These are phyloP conservation scores for Colinus virginianus DNA, from an alignment of 2,113 vertebrate genomes.

Conservation along the genomic window DNA sequence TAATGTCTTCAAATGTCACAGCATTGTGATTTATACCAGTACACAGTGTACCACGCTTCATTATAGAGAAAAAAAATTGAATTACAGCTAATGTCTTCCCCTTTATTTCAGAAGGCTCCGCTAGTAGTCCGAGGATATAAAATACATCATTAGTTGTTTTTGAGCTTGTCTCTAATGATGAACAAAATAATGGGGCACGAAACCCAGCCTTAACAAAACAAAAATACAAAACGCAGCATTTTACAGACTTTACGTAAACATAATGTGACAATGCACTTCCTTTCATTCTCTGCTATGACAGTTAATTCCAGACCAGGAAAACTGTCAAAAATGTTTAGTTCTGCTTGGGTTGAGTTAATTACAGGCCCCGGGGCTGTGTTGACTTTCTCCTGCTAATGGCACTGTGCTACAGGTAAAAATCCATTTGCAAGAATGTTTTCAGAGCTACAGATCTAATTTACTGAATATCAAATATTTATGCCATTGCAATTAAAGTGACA, in stretches of 20 bases:
- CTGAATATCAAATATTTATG: slow-evolving; percentile 96
- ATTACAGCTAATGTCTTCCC: slow-evolving; percentile 75
- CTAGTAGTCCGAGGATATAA: slow-evolving; percentile 62
- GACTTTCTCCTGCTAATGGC: slow-evolving; percentile 91
- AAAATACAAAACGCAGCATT: slow-evolving; percentile 78
- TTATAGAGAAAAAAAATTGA: slow-evolving; percentile 64
- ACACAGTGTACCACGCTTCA: slow-evolving; percentile 70
- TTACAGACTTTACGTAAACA: slow-evolving; percentile 85
- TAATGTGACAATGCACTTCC: slow-evolving; percentile 94
- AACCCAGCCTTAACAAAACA: slow-evolving; percentile 74
- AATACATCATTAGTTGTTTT: slow-evolving; percentile 81
- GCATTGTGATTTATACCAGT: slow-evolving; percentile 73
- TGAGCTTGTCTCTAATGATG: slow-evolving; percentile 85
- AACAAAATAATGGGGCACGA: slow-evolving; percentile 82
- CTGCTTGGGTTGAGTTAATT: slow-evolving; percentile 98
- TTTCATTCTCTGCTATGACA: slow-evolving; percentile 94
- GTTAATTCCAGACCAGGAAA: slow-evolving; percentile 96
- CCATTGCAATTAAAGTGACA: slow-evolving; percentile 89
- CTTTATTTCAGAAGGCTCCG: slow-evolving; percentile 53
- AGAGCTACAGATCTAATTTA: slow-evolving; percentile 94
- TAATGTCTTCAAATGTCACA: slow-evolving; percentile 74
- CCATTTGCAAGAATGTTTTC: slow-evolving; percentile 92
- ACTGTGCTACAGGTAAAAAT: slow-evolving; percentile 94
- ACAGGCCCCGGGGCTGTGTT: slow-evolving; percentile 88
- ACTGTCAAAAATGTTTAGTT: slow-evolving; percentile 99